Evolutionary conservation across 64 coral and sea anemone genomes (phyloP).

Genomic region (Montipora foliosa): DNA sequence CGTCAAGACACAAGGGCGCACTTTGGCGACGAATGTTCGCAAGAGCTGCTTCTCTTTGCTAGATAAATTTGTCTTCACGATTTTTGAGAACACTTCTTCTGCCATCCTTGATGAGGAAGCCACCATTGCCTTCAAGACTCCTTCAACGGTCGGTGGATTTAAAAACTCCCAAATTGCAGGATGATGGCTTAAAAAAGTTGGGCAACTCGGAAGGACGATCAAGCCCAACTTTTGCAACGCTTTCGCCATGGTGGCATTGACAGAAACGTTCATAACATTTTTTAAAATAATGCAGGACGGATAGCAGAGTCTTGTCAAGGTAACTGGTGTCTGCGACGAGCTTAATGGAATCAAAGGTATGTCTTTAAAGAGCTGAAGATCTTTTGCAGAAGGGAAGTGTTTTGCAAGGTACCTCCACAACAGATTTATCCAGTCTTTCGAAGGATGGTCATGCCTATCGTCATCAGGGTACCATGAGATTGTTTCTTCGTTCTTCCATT

Average conservation of each 20-base stretch:
- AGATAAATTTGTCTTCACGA: not conserved
- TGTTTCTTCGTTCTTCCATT: slow-evolving; percentile 35
- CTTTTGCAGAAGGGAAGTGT: slow-evolving; percentile 34
- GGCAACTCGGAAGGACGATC: slow-evolving; percentile 61
- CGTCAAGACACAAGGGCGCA: not conserved
- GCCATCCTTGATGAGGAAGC: not conserved
- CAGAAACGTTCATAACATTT: not conserved
- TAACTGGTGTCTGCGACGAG: not conserved
- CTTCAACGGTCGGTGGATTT: slow-evolving; percentile 55
- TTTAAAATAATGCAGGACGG: slow-evolving; percentile 60
- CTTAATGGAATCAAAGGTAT: slow-evolving; percentile 65
- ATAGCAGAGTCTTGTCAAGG: slow-evolving; percentile 39
- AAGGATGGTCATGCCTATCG: not conserved
- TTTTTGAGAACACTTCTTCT: not conserved
- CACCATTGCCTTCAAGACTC: slow-evolving; percentile 60
- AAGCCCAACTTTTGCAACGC: slow-evolving; percentile 37
- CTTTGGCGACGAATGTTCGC: slow-evolving; percentile 58
- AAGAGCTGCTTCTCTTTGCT: slow-evolving; percentile 39
- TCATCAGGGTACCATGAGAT: slow-evolving; percentile 45
- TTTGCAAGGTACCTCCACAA: slow-evolving; percentile 72
- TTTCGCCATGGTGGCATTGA: slow-evolving; percentile 34
- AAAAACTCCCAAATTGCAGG: slow-evolving; percentile 24
- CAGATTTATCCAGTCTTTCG: slow-evolving; percentile 59
- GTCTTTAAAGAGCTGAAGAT: slow-evolving; percentile 35
- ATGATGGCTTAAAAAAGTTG: slow-evolving; percentile 49